Conservation (phyloP, 2,113 vertebrate genomes). For the Pycnonotus jocosus region DNA sequence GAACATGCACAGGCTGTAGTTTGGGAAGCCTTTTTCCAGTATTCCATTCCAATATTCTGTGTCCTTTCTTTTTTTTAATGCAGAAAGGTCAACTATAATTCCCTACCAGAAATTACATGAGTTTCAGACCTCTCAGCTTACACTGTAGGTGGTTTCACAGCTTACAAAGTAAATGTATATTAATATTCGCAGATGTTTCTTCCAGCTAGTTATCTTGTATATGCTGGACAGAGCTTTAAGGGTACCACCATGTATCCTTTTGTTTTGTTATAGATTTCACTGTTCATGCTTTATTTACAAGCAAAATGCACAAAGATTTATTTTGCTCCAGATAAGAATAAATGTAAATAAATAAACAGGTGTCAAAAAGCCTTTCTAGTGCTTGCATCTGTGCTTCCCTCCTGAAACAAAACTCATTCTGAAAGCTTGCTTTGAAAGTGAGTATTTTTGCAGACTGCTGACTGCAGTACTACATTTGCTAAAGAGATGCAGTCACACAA, state of each 20-base stretch:
- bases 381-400: neutral
- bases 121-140: neutral
- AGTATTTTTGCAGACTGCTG: constrained; percentile 38
- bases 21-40: neutral
- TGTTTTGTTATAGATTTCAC: neutral
- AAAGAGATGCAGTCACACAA: neutral
- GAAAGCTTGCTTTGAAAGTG: constrained; percentile 55
- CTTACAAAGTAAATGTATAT: neutral
- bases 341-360: neutral
- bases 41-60: neutral
- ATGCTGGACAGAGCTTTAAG: neutral
- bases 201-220: neutral
- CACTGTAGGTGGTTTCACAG: neutral
- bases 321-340: neutral
- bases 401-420: constrained; percentile 17
- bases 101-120: neutral
- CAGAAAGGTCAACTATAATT: neutral
- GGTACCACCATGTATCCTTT: neutral
- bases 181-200: neutral
- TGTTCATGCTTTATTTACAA: neutral
- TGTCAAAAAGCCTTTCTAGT: constrained; percentile 9
- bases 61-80: neutral
- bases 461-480: neutral
- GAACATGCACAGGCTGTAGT: neutral
- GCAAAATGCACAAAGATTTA: neutral